Evolutionary conservation across 2,888 invertebrate species (phyloP).

Genomic region (Trilocha varians): DNA sequence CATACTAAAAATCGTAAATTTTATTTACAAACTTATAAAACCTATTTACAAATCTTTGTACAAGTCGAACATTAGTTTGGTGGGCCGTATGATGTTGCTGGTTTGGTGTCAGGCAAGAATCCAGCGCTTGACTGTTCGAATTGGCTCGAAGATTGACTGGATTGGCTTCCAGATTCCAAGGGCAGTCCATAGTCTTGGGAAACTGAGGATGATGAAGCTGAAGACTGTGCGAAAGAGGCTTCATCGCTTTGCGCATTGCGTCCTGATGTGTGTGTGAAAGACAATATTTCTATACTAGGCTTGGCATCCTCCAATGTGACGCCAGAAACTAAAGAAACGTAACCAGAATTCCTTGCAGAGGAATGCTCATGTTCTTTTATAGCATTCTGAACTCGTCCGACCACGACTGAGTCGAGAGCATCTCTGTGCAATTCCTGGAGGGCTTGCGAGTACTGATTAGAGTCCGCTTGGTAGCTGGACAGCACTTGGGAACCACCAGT

Average conservation of each 20-base stretch:
- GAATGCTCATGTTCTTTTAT: conserved; percentile 56
- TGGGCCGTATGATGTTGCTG: conserved; percentile 43
- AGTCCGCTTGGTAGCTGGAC: conserved; percentile 56
- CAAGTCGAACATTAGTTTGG: conserved; percentile 35
- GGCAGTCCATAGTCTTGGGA: conserved; percentile 38
- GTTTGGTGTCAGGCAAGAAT: conserved; percentile 49
- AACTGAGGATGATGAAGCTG: conserved; percentile 19
- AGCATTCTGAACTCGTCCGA: conserved; percentile 48
- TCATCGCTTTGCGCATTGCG: conserved; percentile 15
- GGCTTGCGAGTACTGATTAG: conserved; percentile 38
- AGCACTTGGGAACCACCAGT: conserved; percentile 23
- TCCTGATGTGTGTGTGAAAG: conserved; percentile 52
- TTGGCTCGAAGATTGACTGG: conserved; percentile 23
- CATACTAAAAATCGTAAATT: conserved; percentile 16
- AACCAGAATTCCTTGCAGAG: conserved; percentile 51
- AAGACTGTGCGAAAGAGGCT: conserved; percentile 26
- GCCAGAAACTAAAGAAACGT: conserved; percentile 53
- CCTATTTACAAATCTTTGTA: conserved; percentile 25
- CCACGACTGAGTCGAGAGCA: conserved; percentile 47
- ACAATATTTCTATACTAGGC: conserved; percentile 58
- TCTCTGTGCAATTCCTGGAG: conserved; percentile 35
- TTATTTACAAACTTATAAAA: conserved; percentile 28
- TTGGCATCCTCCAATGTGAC: conserved; percentile 51
- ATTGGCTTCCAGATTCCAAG: conserved; percentile 21
- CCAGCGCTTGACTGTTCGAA: conserved; percentile 21